Evolutionary conservation across 2,113 vertebrate species (phyloP).

Genomic region (Pomatostomus ruficeps): DNA sequence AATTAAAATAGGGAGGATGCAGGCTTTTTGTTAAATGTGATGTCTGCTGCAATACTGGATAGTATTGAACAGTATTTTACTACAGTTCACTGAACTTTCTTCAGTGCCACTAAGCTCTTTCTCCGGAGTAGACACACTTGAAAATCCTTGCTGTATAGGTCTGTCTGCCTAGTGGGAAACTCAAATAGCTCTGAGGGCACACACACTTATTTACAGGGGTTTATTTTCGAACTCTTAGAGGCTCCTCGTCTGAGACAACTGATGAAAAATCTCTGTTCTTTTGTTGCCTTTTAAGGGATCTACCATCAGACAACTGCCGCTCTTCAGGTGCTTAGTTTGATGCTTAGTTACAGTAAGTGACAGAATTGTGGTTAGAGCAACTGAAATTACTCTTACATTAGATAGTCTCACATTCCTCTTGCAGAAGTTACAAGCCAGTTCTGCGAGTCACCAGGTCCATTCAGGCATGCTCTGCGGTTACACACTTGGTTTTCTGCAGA

Average conservation of each 20-base stretch:
- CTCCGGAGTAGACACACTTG: neutral
- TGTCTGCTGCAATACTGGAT: neutral
- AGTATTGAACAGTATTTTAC: neutral
- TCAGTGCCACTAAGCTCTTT: neutral
- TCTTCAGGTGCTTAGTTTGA: neutral
- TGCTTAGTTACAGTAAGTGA: neutral
- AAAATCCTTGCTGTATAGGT: neutral
- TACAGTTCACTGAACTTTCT: neutral
- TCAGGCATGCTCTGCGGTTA: neutral
- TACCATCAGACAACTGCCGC: neutral
- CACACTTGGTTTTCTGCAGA: neutral
- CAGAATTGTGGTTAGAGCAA: neutral
- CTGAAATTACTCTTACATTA: neutral
- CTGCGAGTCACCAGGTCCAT: neutral
- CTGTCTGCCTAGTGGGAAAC: neutral
- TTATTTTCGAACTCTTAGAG: neutral
- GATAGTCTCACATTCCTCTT: neutral
- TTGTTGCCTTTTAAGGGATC: neutral
- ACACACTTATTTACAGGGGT: neutral
- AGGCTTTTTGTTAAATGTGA: neutral
- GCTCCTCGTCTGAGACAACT: neutral
- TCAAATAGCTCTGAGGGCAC: neutral
- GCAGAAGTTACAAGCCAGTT: neutral
- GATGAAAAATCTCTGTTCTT: neutral
- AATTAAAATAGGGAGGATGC: neutral